Conservation (phyloP, 2,797 vertebrate species). For the Protonibea diacanthus region DNA sequence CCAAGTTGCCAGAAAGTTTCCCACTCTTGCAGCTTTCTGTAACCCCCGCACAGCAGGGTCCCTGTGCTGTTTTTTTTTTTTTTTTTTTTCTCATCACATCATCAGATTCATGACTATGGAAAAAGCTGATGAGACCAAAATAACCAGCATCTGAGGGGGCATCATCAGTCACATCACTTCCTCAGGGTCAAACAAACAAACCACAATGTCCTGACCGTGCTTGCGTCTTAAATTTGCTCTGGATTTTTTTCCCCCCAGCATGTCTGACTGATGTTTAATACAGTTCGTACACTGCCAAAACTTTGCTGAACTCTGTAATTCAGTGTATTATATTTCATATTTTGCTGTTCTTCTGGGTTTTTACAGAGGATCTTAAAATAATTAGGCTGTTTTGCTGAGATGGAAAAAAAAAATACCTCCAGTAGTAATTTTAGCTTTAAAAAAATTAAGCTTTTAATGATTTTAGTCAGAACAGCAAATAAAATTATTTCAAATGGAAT, state of each 20-base stretch:
- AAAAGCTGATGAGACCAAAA: conserved; percentile 73
- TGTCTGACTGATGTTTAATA: conserved; percentile 30
- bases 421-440: not conserved
- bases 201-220: conserved; percentile 10
- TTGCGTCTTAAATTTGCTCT: conserved; percentile 45
- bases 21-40: conserved; percentile 55
- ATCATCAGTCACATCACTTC: conserved; percentile 77
- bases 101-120: conserved; percentile 73
- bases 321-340: not conserved
- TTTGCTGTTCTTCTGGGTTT: conserved; percentile 11
- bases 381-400: not conserved
- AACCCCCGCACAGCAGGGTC: conserved; percentile 47
- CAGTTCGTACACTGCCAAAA: conserved; percentile 3
- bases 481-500: conserved; percentile 8
- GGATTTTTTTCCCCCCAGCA: conserved; percentile 25
- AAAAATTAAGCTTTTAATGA: not conserved
- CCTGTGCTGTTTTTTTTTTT: conserved; percentile 27
- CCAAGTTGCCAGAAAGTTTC: conserved; percentile 61
- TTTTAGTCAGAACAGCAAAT: conserved; percentile 11
- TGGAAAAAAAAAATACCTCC: not conserved
- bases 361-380: conserved; percentile 6
- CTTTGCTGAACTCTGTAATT: conserved; percentile 2
- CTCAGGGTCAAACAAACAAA: conserved; percentile 67
- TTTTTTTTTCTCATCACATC: conserved; percentile 45
- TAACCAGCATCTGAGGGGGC: conserved; percentile 38